Conservation (phyloP, 2,113 vertebrate genomes). For the Neopipo cinnamomea region DNA sequence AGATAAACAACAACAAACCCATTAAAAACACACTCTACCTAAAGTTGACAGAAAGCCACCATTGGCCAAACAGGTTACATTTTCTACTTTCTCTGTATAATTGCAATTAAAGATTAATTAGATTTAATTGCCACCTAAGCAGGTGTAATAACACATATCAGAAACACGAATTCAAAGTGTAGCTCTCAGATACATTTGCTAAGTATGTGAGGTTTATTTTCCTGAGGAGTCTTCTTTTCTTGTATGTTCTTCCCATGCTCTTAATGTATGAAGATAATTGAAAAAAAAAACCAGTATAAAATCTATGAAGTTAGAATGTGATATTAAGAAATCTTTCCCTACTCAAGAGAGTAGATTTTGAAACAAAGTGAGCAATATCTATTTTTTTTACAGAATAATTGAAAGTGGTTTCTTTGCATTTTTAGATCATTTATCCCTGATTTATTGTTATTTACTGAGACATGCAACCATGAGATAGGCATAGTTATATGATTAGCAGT, state of each 20-base stretch:
- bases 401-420: background rate
- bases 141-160: constrained; percentile 36
- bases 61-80: background rate
- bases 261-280: background rate
- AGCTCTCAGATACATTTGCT: constrained; percentile 73
- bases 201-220: constrained; percentile 72
- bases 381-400: constrained; percentile 6
- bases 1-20: background rate
- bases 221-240: constrained; percentile 56
- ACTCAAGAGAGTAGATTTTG: constrained; percentile 68
- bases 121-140: constrained; percentile 69
- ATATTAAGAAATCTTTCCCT: constrained; percentile 59
- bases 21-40: background rate
- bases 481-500: background rate
- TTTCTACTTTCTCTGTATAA: background rate
- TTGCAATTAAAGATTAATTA: background rate
- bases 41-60: background rate
- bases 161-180: constrained; percentile 56
- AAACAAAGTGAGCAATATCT: constrained; percentile 55
- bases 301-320: constrained; percentile 61
- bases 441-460: background rate
- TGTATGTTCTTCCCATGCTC: constrained; percentile 42
- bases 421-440: background rate
- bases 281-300: constrained; percentile 53
- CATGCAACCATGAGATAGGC: background rate